Evolutionary conservation across 1,140 invertebrate genomes (phyloP), one percentile per base, ranked within the genome.

Genomic region (Diabrotica virgifera): DNA sequence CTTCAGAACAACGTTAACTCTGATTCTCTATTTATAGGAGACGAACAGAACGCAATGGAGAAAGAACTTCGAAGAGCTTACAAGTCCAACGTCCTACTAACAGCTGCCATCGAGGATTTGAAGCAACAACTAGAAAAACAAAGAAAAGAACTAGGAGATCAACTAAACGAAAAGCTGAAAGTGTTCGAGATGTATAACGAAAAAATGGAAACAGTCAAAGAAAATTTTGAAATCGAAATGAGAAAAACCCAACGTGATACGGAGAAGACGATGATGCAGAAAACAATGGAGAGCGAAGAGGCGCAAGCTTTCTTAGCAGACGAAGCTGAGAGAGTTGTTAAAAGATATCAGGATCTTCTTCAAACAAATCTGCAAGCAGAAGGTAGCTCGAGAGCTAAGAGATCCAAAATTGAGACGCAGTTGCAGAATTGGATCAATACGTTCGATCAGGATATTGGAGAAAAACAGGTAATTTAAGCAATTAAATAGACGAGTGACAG

Each of bases 361-460:
- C 67, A 71, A 11, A 58, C 69, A 5, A 62, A 78, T 68, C 56
- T 78, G 11, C 54, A 50, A 6, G 52, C 67, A 7, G 76, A 78
- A 52, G 72, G 72, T 38, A 54, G 51, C 10, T 54, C 76, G 24
- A 68, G 75, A 58, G 54, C 65, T 0, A 72, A 70, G 52, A 65
- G 72, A n/a, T 63, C 66, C 52, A 78, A 77, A 61, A 64, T 69
- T 0, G 74, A 78, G 55, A 66, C 73, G 3, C 71, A 77, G 57
- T 57, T 78, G 10, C 65, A 73, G 5, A 76, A 69, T 59, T 77
- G 75, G 75, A 13, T 78, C 0, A 57, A 66, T 8, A 77, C 75
- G 59, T 78, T 72, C 54, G 76, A 78, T 53, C 63, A 67, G 35
- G 75, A 77, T 60, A 69, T 78, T 5, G 73, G 74, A 7, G 76